Evolutionary conservation across 2,797 vertebrate species (phyloP), one percentile per base, ranked within the genome.

Genomic region (Sebastes taczanowskii): DNA sequence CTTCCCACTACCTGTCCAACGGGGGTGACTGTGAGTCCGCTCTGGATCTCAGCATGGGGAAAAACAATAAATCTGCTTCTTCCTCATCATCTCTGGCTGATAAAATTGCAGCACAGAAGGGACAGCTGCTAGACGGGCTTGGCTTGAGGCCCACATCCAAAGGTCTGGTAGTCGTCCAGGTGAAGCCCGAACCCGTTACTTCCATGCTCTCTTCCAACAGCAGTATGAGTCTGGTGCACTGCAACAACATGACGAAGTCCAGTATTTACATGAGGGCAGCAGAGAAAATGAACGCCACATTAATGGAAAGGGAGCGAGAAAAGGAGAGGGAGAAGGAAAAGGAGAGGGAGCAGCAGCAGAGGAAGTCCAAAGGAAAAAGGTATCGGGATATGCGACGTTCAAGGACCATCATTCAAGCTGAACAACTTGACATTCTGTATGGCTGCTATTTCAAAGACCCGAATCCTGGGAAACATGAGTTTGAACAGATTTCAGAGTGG

Each of bases 361-460:
- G 93, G 64, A 95, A 92, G 88, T 90, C 94, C 20, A 96, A 96
- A 92, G 94, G 92, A 59, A 94, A 94, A 73, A 77, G 95, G 18
- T 96, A 95, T 78, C 91, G 94, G 23, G 96, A 97, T 76, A 97
- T 96, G 96, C 89, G 96, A 49, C 97, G 97, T 66, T 96, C 97
- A n/a, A 95, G 97, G 32, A 99, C 97, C 71, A 98, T 98, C 80
- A 98, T 99, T 88, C 95, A 97, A 88, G 97, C 97, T 0, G 97
- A 98, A 77, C 97, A 99, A 86, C 95, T 99, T n/a, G 97, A 98
- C 87, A 96, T 98, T 77, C 93, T 99, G n/a, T 98, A 97, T 52
- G 97, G 97, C 60, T 98, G 97, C 96, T 99, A 99, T 85, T 97
- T 98, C 90, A 97, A 97, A 95, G 97, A 99, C 76, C 97, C 97